A percentile compares a stretch with the other conserved stretches of the same genome.
phyloP scores from a whole-genome alignment of 2,888 invertebrate genomes.

The Malthinus seriepunctatus region DNA sequence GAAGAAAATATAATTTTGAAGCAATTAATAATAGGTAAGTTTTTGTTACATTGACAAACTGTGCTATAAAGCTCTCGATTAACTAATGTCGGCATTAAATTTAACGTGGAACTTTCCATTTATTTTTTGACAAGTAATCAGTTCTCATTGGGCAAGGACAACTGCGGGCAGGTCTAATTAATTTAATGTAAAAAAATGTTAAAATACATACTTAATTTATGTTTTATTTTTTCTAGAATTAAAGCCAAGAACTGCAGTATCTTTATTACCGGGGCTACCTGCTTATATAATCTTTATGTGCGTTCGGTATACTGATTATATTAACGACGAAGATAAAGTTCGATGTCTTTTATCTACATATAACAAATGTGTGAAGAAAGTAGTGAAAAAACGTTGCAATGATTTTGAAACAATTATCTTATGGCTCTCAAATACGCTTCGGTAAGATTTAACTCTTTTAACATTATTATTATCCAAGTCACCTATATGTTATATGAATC shows the following conservation, averaged over 20 bases:
- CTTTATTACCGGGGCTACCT: slow-evolving; percentile 85
- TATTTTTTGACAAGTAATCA: no score
- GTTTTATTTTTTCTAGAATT: slow-evolving; percentile 66
- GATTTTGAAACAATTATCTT: slow-evolving; percentile 82
- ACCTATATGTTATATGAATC: no score
- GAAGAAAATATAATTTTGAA: slow-evolving; percentile 80
- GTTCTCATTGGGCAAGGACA: no score
- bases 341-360: slow-evolving; percentile 75
- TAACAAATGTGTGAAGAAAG: slow-evolving; percentile 79
- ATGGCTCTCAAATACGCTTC: slow-evolving; percentile 83
- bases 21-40: slow-evolving; percentile 75
- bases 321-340: slow-evolving; percentile 93
- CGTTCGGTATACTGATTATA: slow-evolving; percentile 91
- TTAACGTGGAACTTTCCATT: no score
- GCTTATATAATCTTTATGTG: slow-evolving; percentile 98
- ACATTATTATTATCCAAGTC: no score
- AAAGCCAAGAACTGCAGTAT: slow-evolving; percentile 73
- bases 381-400: slow-evolving; percentile 73
- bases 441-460: slow-evolving; percentile 52
- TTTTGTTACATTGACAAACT: no score
- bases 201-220: no score
- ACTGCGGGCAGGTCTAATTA: no score
- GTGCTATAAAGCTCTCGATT: no score
- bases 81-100: no score
- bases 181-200: no score